Conservation (phyloP, 2,113 vertebrate species). For the Ivindomyrus marchei region DNA sequence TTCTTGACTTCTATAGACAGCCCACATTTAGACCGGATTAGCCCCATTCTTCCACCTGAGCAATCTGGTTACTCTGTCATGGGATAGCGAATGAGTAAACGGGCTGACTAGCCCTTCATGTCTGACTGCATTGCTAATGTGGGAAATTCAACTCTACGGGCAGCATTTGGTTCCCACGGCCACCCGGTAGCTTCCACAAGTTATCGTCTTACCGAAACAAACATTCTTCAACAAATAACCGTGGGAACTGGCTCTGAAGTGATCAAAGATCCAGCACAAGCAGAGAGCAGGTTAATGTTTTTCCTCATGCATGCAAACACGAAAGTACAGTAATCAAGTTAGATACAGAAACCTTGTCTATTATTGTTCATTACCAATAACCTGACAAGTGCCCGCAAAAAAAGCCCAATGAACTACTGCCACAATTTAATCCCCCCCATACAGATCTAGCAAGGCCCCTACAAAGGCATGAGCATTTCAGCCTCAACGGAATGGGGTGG, state of each 20-base stretch:
- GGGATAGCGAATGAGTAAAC: slow-evolving; percentile 58
- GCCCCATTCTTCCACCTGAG: slow-evolving; percentile 41
- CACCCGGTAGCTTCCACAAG: slow-evolving; percentile 43
- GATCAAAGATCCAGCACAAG: slow-evolving; percentile 35
- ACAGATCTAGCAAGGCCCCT: background rate
- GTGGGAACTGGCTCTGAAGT: slow-evolving; percentile 63
- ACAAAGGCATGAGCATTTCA: background rate
- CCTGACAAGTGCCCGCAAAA: background rate
- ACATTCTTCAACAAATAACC: slow-evolving; percentile 52
- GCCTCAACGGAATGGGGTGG: background rate
- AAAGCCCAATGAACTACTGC: background rate
- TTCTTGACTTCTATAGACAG: slow-evolving; percentile 26
- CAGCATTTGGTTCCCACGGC: slow-evolving; percentile 68
- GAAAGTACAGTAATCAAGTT: slow-evolving; percentile 25
- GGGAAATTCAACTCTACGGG: slow-evolving; percentile 62
- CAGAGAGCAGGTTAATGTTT: slow-evolving; percentile 50
- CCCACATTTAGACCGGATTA: slow-evolving; percentile 53
- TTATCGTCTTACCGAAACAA: slow-evolving; percentile 50
- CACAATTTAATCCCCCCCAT: background rate
- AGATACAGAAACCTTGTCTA: background rate
- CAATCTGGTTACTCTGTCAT: slow-evolving; percentile 60
- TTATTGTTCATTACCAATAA: background rate
- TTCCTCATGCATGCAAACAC: slow-evolving; percentile 39
- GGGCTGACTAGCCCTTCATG: slow-evolving; percentile 44
- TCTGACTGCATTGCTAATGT: slow-evolving; percentile 59